Conservation (phyloP, 1,140 invertebrate genomes). For the Sinonovacula constricta region DNA sequence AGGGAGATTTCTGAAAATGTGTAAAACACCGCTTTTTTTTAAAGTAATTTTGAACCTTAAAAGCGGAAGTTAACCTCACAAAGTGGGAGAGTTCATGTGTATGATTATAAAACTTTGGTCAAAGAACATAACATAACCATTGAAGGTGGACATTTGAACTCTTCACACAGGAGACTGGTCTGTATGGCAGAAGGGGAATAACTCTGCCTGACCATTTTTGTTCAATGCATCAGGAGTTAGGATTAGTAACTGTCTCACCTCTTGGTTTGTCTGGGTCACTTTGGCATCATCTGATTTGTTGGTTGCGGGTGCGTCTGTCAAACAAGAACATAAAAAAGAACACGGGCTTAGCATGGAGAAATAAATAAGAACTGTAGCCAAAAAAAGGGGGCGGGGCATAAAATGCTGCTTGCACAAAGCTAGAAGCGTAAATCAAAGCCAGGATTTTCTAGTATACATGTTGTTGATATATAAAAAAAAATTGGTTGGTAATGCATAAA, state of each 20-base stretch:
- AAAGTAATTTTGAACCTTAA: too few species aligned
- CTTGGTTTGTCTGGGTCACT: conserved; percentile 17
- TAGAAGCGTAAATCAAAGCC: not conserved
- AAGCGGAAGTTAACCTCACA: too few species aligned
- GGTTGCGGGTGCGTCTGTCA: conserved; percentile 34
- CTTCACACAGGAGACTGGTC: not conserved
- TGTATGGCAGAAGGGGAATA: not conserved
- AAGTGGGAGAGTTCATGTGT: too few species aligned
- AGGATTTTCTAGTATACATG: not conserved
- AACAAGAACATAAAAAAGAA: conserved; percentile 29
- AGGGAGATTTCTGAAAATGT: too few species aligned
- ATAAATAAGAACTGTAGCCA: not conserved
- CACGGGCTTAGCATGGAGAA: conserved; percentile 13
- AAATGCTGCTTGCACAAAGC: too few species aligned
- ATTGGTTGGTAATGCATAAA: not conserved
- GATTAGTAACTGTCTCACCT: conserved; percentile 17
- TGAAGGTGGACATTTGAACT: not conserved
- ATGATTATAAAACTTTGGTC: too few species aligned
- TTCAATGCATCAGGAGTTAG: not conserved
- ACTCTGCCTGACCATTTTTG: not conserved
- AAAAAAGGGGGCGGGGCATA: conserved; percentile 2
- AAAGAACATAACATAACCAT: too few species aligned
- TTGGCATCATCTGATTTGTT: conserved; percentile 50
- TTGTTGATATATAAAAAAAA: conserved; percentile 3
- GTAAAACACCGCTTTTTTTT: too few species aligned